Conservation (phyloP, 23 tunicate species). For the Ciona savignyi region DNA sequence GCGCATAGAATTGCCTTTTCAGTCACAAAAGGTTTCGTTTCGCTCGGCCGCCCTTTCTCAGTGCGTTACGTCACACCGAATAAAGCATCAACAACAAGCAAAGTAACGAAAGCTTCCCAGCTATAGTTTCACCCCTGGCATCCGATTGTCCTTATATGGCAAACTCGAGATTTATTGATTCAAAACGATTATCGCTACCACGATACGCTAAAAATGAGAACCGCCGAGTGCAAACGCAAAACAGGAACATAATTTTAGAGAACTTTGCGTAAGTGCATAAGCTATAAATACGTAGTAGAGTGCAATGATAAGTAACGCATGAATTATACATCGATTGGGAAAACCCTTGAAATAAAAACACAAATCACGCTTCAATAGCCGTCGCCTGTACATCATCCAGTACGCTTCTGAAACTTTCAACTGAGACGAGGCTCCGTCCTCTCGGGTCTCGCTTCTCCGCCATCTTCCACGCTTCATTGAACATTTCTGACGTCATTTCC, state of each 20-base stretch:
- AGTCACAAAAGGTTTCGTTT: background rate
- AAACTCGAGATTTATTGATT: too few relatives aligned
- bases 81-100: too few relatives aligned
- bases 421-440: conserved; percentile 52
- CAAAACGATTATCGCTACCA: too few relatives aligned
- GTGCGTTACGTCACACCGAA: too few relatives aligned
- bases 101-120: too few relatives aligned
- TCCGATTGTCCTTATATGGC: too few relatives aligned
- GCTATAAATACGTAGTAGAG: background rate
- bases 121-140: too few relatives aligned
- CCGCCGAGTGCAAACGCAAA: too few relatives aligned
- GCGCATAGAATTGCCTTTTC: background rate
- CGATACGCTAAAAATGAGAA: too few relatives aligned
- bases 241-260: background rate
- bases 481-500: conserved; percentile 66
- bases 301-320: background rate
- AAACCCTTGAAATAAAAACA: background rate
- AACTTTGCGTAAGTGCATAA: too few relatives aligned
- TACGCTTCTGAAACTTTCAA: conserved; percentile 77
- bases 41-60: background rate
- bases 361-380: conserved; percentile 31
- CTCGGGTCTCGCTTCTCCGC: conserved; percentile 69
- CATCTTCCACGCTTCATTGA: conserved; percentile 63
- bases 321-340: background rate
- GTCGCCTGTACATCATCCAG: conserved; percentile 83